Evolutionary conservation across 2,888 invertebrate genomes (phyloP), one percentile per base, ranked within the genome.

Genomic region (Pimpla rufipes): DNA sequence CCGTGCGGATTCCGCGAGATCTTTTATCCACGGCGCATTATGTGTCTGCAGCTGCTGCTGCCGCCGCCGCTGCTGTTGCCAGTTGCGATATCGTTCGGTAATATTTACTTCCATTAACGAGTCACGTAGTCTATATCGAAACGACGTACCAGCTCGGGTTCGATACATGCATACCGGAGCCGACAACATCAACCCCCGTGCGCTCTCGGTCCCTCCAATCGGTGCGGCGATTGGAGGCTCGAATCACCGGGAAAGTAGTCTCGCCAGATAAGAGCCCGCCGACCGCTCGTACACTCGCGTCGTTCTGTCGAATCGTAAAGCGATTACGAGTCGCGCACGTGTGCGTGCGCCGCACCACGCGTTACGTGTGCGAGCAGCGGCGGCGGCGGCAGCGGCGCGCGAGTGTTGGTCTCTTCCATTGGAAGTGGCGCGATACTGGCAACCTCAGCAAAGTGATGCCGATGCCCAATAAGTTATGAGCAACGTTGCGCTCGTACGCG

Each of bases 251-350:
- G 73, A 80, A 83, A 80, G 83, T 77, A 77, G 62, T 79, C 71
- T 62, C 83, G 67, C n/a, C 29, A 83, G 80, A 81, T 80, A 82
- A 85, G 85, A 81, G 83, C 66, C 80, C 77, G 81, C 82, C 85
- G 85, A 85, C 83, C 85, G 85, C 82, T 90, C 88, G 86, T 87
- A 85, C 83, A 84, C 86, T 85, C 86, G 62, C 77, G 77, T 84
- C 84, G 81, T 84, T 84, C 64, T 70, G 57, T 70, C 74, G 88
- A 88, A 90, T 90, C 89, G 90, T 90, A 90, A 91, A 92, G 90
- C 89, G 89, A 91, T 86, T 86, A 83, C 77, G 75, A 78, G 75
- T 13, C 1, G 13, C 42, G 42, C 13, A 7, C 13, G 68, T 50
- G 55, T 76, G 42, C 59, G 52, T 35, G 45, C n/a, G n/a, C n/a